Evolutionary conservation across 2,888 invertebrate species (phyloP), one percentile per base, ranked within the genome.

Genomic region (Platycheirus albimanus): DNA sequence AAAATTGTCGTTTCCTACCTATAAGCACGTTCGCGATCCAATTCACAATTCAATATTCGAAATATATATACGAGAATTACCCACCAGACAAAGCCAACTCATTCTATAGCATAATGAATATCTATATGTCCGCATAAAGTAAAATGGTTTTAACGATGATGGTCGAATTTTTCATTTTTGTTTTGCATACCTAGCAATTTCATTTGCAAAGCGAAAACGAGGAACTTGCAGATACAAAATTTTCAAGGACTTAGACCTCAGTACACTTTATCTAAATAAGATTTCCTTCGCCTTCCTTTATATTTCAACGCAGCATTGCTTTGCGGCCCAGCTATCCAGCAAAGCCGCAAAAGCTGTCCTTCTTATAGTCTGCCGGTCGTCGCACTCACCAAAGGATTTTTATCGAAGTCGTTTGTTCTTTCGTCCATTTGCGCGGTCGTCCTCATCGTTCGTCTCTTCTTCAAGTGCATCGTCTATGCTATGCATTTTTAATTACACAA

Each of bases 401-500:
- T 67, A 15, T 41, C 41, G 28, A 58, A 36, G 33, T 28, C 51
- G 51, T 51, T 41, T 47, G 45, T 45, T 54, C 54, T 19, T 63
- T 47, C 24, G 47, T 47, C 15, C 43, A 10, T 19, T 45, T 33
- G 45, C n/a, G 47, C 49, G 24, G 58, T 58, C 54, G 58, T 61
- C 43, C 52, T 52, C 24, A 15, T 10, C 24, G 45, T 28, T 56
- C 33, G 17, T 8, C 30, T 3, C 30, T 33, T 52, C 58, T 61
- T 77, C 36, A 67, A 83, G 81, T 83, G 81, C 77, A 77, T 56
- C 63, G 77, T 77, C 81, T 67, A 72, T 24, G 77, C 77, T 61
- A 83, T 83, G 77, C 66, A 83, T 83, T 77, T 83, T 83, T 83
- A 83, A 83, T 83, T 77, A 83, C 81, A 77, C 76, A 76, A 72